Evolutionary conservation across 2,888 invertebrate genomes (phyloP).

Genomic region (Linnaemya tessellans): DNA sequence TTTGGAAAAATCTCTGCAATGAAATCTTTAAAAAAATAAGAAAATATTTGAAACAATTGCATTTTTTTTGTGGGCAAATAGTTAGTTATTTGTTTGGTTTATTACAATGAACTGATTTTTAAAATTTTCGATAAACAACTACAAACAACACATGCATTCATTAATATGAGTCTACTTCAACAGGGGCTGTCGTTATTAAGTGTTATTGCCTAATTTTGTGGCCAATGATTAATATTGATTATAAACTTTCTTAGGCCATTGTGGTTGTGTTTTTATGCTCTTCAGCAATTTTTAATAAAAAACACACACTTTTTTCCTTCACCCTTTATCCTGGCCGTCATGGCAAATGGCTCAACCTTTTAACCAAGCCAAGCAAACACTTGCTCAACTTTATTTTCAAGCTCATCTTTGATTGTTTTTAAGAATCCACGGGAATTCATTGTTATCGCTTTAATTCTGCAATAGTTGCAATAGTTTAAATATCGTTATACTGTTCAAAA

Average conservation of each 20-base stretch:
- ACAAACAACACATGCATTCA: not conserved
- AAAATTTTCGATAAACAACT: not conserved
- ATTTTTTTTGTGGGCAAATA: constrained; percentile 44
- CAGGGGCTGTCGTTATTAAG: not conserved
- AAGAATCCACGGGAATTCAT: not conserved
- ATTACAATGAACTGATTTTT: constrained; percentile 61
- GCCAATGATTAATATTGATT: too few relatives aligned
- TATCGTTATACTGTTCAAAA: constrained; percentile 27
- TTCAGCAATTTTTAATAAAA: too few relatives aligned
- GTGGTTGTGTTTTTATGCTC: too few relatives aligned
- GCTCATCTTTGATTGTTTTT: constrained; percentile 49
- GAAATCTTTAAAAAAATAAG: constrained; percentile 57
- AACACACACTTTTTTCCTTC: too few relatives aligned
- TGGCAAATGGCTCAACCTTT: constrained; percentile 52
- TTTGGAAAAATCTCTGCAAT: constrained; percentile 44
- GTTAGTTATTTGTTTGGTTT: constrained; percentile 63
- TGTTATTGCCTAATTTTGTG: not conserved
- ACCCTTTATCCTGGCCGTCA: not conserved
- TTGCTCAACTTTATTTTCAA: constrained; percentile 57
- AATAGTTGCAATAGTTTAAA: constrained; percentile 55
- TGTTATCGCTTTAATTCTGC: constrained; percentile 23
- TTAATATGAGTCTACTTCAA: not conserved
- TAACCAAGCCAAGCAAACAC: constrained; percentile 49
- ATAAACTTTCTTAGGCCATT: too few relatives aligned
- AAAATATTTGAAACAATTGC: constrained; percentile 63